Percentiles rank a stretch among this genome's conserved stretches.
These are phyloP conservation scores for Scrobipalpa atriplicella DNA, from an alignment of 2,888 invertebrate genomes.

Conservation along the genomic window DNA sequence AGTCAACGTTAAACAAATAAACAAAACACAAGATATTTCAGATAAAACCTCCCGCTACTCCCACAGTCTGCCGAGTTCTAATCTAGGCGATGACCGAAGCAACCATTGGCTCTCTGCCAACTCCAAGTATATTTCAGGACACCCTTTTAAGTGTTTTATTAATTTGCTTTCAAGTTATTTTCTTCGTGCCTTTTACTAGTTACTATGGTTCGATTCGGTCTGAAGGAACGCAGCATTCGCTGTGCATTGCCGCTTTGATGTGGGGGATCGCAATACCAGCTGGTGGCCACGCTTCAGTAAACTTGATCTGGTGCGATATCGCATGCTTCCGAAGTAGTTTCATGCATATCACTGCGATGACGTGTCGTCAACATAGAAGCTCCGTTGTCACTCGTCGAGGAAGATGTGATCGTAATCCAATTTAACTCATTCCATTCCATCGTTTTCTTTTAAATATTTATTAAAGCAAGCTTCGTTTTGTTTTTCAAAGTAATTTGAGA, in stretches of 20 bases:
- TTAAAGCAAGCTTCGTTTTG: background rate
- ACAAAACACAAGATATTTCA: slow-evolving; percentile 16
- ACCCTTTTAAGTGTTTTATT: slow-evolving; percentile 79
- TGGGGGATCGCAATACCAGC: background rate
- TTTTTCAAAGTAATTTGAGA: background rate
- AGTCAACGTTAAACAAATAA: slow-evolving; percentile 13
- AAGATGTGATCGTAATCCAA: slow-evolving; percentile 34
- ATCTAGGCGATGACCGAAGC: slow-evolving; percentile 63
- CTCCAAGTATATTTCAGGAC: slow-evolving; percentile 68
- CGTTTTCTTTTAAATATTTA: too few relatives aligned
- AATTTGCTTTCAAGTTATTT: slow-evolving; percentile 73
- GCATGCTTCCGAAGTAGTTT: background rate
- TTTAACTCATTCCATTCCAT: slow-evolving; percentile 5
- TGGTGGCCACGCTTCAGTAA: background rate
- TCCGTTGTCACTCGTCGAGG: slow-evolving; percentile 35
- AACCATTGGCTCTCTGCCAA: slow-evolving; percentile 62
- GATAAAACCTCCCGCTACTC: slow-evolving; percentile 28
- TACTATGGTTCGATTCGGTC: slow-evolving; percentile 17
- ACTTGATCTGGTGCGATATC: background rate
- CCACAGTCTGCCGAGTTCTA: slow-evolving; percentile 50
- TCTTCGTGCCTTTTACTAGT: slow-evolving; percentile 48
- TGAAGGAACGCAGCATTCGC: slow-evolving; percentile 17
- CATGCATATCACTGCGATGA: slow-evolving; percentile 29
- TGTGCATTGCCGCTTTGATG: slow-evolving; percentile 19
- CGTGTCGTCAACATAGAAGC: slow-evolving; percentile 29